phyloP scores from a whole-genome alignment of 2,888 invertebrate species.

The Melinaea marsaeus region DNA sequence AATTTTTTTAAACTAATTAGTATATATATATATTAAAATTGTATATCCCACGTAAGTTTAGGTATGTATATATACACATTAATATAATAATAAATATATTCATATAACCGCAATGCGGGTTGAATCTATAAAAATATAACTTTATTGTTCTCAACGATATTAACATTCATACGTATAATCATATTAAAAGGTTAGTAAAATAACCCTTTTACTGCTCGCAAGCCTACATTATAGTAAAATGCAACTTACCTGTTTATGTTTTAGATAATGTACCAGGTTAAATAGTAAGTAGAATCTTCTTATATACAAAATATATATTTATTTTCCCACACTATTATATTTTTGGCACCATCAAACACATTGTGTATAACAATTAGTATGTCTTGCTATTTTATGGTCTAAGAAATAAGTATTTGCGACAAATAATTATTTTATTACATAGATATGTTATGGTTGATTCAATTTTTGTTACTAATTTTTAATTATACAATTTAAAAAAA shows the following conservation, averaged over 20 bases:
- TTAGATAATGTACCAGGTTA: neutral
- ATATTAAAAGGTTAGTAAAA: constrained; percentile 10
- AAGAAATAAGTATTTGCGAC: too few relatives aligned
- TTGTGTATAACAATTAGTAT: too few relatives aligned
- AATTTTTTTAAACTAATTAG: too few relatives aligned
- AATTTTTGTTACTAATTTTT: too few relatives aligned
- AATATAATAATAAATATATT: neutral
- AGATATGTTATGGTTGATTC: too few relatives aligned
- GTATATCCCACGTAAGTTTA: too few relatives aligned
- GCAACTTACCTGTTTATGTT: neutral
- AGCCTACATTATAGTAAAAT: constrained; percentile 4
- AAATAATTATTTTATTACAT: too few relatives aligned
- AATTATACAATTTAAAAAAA: too few relatives aligned
- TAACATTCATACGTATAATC: neutral
- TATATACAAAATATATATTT: neutral
- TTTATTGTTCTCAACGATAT: constrained; percentile 11
- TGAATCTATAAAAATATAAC: constrained; percentile 8
- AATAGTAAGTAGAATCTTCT: neutral
- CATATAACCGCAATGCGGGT: constrained; percentile 5
- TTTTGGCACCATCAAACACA: too few relatives aligned
- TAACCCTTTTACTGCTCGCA: neutral
- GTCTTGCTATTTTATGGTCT: too few relatives aligned
- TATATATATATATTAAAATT: too few relatives aligned
- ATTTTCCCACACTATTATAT: too few relatives aligned
- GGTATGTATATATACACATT: neutral